Base-by-base conservation (phyloP, 2,888 invertebrate species). In the Linnaemya tessellans region DNA sequence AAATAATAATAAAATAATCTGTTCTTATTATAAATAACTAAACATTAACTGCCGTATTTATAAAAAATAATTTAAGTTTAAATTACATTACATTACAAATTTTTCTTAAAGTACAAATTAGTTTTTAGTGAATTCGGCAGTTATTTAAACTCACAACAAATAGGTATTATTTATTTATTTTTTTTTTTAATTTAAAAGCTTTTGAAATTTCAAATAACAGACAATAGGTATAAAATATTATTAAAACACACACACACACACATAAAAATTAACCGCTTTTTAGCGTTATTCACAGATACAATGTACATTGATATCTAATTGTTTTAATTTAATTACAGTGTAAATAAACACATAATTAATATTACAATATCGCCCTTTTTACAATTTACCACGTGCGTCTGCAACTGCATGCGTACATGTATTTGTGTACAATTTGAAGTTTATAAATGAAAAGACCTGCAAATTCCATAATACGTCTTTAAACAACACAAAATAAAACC, bases 301-400 rank as follows among this genome's bases (percentile, higher is more conserved):
- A 0, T n/a, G n/a, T n/a, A n/a, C n/a, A n/a, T n/a, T n/a, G n/a
- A n/a, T n/a, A n/a, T n/a, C n/a, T n/a, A n/a, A n/a, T n/a, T n/a
- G n/a, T 18, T 35, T 58, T 30, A 9, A 13, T 10, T 35, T 11
- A 9, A 58, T 35, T 35, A n/a, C n/a, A 58, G n/a, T 30, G 30
- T 30, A 30, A 2, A 30, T 38, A 60, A 35, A 38, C 18, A n/a
- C 35, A 35, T 30, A 60, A 35, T 58, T 20, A 54, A 22, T 22
- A 54, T 54, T 22, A 22, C 22, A 58, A 58, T 5, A n/a, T n/a
- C 11, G 56, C 15, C n/a, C 35, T 30, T 10, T n/a, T n/a, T 25
- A 8, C 25, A 51, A 22, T 25, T 68, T 43, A 58, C 13, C 54
- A 70, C 54, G 22, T 56, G 70, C 22, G 22, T n/a, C 41, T 30